These are phyloP conservation scores for Dryadula phaetusa DNA, from an alignment of 2,888 invertebrate genomes.

Conservation along the genomic window DNA sequence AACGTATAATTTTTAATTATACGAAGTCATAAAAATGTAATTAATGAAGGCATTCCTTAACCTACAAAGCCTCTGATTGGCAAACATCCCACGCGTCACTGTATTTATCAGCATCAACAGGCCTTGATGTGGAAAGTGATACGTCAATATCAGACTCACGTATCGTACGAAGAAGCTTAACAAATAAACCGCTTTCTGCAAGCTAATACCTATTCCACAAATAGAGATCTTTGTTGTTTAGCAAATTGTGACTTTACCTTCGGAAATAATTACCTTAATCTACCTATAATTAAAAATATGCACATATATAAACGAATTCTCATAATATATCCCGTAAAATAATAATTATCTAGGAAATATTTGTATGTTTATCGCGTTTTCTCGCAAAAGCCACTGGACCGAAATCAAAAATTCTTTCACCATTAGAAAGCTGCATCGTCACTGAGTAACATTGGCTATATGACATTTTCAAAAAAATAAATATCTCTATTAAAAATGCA, in stretches of 20 bases:
- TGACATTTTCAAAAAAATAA: too few species aligned
- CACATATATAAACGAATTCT: not conserved
- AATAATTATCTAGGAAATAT: too few species aligned
- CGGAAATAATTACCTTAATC: not conserved
- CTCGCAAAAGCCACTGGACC: too few species aligned
- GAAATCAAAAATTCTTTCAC: too few species aligned
- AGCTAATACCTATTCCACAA: conserved; percentile 53
- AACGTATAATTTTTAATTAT: too few species aligned
- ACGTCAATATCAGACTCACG: conserved; percentile 53
- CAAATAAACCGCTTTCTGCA: conserved; percentile 40
- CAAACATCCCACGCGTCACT: conserved; percentile 51
- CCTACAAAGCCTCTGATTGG: conserved; percentile 42
- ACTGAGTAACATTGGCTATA: too few species aligned
- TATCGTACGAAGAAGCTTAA: conserved; percentile 43
- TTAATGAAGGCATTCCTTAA: conserved; percentile 32
- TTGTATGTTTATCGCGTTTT: too few species aligned
- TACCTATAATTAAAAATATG: not conserved
- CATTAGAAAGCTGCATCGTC: too few species aligned
- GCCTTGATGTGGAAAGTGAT: conserved; percentile 53
- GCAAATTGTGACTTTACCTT: conserved; percentile 8
- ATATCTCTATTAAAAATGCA: too few species aligned
- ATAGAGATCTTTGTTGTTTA: not conserved
- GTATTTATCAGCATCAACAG: conserved; percentile 58
- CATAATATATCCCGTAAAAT: not conserved
- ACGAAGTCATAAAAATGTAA: not conserved